These are phyloP conservation scores for Xenopus tropicalis DNA, from an alignment of 2,113 vertebrate species.

Conservation along the genomic window UCB_Xtro_10.0 CM004445.2:109388501-109389000, in stretches of 20 bases:
- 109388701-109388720: conserved; percentile 39
- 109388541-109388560: neutral
- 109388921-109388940: neutral
- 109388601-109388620: conserved; percentile 40
- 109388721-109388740: conserved; percentile 39
- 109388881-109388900: neutral
- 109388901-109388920: neutral
- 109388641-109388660: conserved; percentile 29
- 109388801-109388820: conserved; percentile 36
- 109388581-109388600: neutral
- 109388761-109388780: conserved; percentile 42
- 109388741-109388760: conserved; percentile 34
- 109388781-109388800: conserved; percentile 15
- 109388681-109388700: conserved; percentile 34
- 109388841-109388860: neutral
- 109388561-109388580: conserved; percentile 20
- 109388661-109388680: conserved; percentile 32
- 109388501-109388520: conserved; percentile 31
- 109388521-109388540: conserved; percentile 19
- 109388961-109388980: neutral
- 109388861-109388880: neutral
- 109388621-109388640: conserved; percentile 19
- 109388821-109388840: conserved; percentile 13
- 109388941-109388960: neutral
- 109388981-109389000: neutral